These are phyloP conservation scores for Dolichotis patagonum DNA, from an alignment of 2,113 vertebrate species.

Conservation along the genomic window DNA sequence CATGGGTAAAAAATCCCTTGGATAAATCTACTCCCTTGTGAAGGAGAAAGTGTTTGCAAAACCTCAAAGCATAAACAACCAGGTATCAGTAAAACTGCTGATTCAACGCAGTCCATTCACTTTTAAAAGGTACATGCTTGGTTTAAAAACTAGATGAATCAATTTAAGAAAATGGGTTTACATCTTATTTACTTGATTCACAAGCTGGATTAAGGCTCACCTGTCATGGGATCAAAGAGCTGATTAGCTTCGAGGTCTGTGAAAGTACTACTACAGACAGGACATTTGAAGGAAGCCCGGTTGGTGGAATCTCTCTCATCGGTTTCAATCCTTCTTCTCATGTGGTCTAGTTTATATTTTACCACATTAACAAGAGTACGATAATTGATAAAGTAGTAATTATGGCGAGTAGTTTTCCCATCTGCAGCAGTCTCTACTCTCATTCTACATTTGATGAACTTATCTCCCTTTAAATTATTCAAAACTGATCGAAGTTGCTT, in stretches of 20 bases:
- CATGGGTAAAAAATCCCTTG: neutral
- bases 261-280: slow-evolving; percentile 96
- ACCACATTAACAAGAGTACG: slow-evolving; percentile 97
- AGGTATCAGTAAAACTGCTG: neutral
- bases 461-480: slow-evolving; percentile 97
- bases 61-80: neutral
- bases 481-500: slow-evolving; percentile 97
- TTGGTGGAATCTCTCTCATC: slow-evolving; percentile 98
- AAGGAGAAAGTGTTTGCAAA: slow-evolving; percentile 22
- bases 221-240: slow-evolving; percentile 96
- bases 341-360: slow-evolving; percentile 99
- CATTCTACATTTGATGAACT: slow-evolving; percentile 99
- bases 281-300: slow-evolving; percentile 96
- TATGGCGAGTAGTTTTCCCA: slow-evolving; percentile 97
- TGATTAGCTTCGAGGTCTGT: slow-evolving; percentile 99
- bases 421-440: slow-evolving; percentile 96
- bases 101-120: slow-evolving; percentile 27
- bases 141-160: slow-evolving; percentile 52
- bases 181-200: neutral
- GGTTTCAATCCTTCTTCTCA: slow-evolving; percentile 97
- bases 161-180: slow-evolving; percentile 35
- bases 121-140: neutral
- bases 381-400: slow-evolving; percentile 99
- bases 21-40: neutral
- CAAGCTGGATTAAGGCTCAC: slow-evolving; percentile 84